phyloP scores from a whole-genome alignment of 2,113 vertebrate species.

The Stigmatopora nigra region DNA sequence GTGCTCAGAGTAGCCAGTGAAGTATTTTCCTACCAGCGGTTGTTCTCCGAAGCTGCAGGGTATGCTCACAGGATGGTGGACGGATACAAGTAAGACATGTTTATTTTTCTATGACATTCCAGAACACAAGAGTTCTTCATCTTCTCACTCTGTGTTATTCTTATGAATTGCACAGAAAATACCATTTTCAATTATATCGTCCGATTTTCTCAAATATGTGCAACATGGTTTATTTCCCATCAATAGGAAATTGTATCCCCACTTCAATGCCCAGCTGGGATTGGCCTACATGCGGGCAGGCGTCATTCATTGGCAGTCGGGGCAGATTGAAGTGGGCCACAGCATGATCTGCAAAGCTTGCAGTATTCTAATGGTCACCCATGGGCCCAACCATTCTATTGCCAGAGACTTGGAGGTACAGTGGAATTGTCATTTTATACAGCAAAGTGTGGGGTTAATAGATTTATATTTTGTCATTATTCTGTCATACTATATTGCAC shows the following conservation, averaged over 20 bases:
- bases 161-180: too few relatives aligned
- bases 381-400: constrained; percentile 86
- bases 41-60: constrained; percentile 79
- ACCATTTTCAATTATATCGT: too few relatives aligned
- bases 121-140: neutral
- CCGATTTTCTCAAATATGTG: neutral
- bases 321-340: constrained; percentile 82
- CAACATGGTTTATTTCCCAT: neutral
- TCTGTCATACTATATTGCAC: neutral
- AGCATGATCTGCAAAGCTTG: constrained; percentile 88
- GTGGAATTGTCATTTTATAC: rapidly evolving
- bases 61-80: constrained; percentile 80
- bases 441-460: neutral
- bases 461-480: neutral
- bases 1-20: constrained; percentile 78
- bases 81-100: constrained; percentile 79
- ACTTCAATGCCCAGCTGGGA: constrained; percentile 84
- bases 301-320: constrained; percentile 90
- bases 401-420: constrained; percentile 88
- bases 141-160: too few relatives aligned
- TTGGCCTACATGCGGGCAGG: constrained; percentile 87
- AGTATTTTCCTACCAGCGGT: constrained; percentile 80
- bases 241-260: constrained; percentile 86
- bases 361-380: constrained; percentile 85
- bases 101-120: neutral